phyloP scores from a whole-genome alignment of 2,113 vertebrate species.

The Cyprinodon brontotheroides region DNA sequence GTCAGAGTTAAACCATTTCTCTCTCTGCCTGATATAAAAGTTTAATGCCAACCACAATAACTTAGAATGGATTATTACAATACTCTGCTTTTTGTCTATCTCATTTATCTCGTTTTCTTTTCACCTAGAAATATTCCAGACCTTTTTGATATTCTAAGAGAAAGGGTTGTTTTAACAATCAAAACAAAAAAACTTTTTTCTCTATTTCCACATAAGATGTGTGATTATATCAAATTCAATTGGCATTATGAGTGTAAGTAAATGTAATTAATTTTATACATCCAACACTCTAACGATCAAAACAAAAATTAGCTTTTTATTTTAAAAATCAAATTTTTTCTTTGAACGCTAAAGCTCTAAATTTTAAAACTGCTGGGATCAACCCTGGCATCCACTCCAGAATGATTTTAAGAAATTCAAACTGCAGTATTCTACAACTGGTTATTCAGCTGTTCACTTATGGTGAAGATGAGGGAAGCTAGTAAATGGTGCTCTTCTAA shows the following conservation, averaged over 20 bases:
- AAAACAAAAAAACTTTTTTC: background rate
- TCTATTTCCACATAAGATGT: background rate
- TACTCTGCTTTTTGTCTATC: too few species aligned
- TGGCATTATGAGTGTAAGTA: background rate
- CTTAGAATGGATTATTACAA: too few species aligned
- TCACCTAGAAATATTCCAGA: background rate
- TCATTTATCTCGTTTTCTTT: too few species aligned
- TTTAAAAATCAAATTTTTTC: background rate
- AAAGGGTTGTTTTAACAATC: background rate
- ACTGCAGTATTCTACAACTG: conserved; percentile 56
- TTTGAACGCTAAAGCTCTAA: conserved; percentile 2
- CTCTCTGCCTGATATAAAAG: too few species aligned
- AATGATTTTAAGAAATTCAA: conserved; percentile 62
- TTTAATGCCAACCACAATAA: too few species aligned
- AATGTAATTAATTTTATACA: background rate
- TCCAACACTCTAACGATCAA: background rate
- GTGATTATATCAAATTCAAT: background rate
- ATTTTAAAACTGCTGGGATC: conserved; percentile 20
- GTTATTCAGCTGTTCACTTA: conserved; percentile 42
- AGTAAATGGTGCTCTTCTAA: conserved; percentile 66
- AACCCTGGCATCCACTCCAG: conserved; percentile 52
- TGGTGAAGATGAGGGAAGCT: conserved; percentile 62
- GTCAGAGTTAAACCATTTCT: too few species aligned
- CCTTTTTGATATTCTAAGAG: background rate
- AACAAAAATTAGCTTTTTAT: background rate